Conservation (phyloP, 2,888 invertebrate genomes). For the Tetrapedia diversipes region DNA sequence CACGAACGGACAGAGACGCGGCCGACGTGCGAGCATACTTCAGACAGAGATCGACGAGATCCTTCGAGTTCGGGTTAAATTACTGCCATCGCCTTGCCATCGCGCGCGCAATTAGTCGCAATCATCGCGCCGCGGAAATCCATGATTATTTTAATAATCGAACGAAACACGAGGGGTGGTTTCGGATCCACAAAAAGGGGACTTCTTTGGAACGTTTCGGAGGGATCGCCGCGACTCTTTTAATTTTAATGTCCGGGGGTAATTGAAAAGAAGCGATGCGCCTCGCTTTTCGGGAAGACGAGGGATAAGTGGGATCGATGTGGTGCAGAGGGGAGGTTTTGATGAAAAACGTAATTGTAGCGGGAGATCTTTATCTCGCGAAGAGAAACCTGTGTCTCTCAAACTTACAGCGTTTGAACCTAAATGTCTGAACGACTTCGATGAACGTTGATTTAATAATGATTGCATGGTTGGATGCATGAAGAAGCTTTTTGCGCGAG, state of each 20-base stretch:
- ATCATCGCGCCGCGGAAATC: conserved; percentile 34
- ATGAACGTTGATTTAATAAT: no score
- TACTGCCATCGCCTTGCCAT: conserved; percentile 14
- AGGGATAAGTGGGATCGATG: neutral
- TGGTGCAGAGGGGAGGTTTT: no score
- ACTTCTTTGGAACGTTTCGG: neutral
- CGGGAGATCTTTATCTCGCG: no score
- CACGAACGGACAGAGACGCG: conserved; percentile 38
- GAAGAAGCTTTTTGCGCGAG: no score
- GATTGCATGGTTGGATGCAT: no score
- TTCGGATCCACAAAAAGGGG: conserved; percentile 3
- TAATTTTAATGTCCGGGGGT: neutral
- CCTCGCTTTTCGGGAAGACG: no score
- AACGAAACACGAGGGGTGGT: neutral
- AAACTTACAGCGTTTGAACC: no score
- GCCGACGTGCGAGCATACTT: neutral
- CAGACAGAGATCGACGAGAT: conserved; percentile 13
- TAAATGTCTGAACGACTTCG: no score
- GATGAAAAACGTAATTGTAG: no score
- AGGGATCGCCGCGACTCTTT: neutral
- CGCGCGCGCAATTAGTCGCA: conserved; percentile 22
- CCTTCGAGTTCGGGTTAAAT: conserved; percentile 22
- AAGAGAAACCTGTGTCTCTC: no score
- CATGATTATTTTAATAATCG: conserved; percentile 49
- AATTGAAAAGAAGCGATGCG: neutral